Evolutionary conservation across 2,113 vertebrate genomes (phyloP), one percentile per base, ranked within the genome.

Genomic region (Parus major): DNA sequence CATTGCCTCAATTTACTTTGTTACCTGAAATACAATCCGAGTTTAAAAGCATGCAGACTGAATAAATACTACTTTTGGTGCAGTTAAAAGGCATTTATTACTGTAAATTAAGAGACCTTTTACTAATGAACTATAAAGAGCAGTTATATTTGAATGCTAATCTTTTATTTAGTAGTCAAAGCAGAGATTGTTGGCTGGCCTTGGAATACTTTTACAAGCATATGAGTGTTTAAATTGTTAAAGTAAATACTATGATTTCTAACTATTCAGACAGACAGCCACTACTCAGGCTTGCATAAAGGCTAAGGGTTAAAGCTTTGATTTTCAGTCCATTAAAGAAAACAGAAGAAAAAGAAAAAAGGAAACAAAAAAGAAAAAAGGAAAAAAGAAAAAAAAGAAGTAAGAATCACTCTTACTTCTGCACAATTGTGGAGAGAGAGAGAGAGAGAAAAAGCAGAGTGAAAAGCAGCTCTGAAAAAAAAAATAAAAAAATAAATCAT

Each of bases 21-120:
- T 90, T 94, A 82, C 81, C 83, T 94, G 94, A 95, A 97, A 97
- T 94, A 95, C 95, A 96, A 96, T 96, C 82, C 56, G 53, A 77
- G 68, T 84, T 97, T 95, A 91, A 94, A 93, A 97, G 88, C 96
- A 97, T 96, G 96, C 95, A 97, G 94, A 91, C 53, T 95, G 65
- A 94, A 60, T 49, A 89, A 84, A 35, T 46, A 75, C 81, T 97
- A 97, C n/a, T 78, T 90, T 50, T 60, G 66, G 77, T 90, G 95
- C 73, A 91, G 86, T 96, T 89, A 88, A 93, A 83, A 85, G 90
- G 66, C 57, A 88, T 33, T 57, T 56, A 55, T 69, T 84, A 94
- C 46, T 93, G 33, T 47, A 88, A 81, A 63, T 91, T 95, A 88
- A 86, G 76, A 94, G 65, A 93, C 21, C 49, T 86, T 91, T 90